phyloP scores from a whole-genome alignment of 2,888 invertebrate genomes.

The Diaphora mendica region DNA sequence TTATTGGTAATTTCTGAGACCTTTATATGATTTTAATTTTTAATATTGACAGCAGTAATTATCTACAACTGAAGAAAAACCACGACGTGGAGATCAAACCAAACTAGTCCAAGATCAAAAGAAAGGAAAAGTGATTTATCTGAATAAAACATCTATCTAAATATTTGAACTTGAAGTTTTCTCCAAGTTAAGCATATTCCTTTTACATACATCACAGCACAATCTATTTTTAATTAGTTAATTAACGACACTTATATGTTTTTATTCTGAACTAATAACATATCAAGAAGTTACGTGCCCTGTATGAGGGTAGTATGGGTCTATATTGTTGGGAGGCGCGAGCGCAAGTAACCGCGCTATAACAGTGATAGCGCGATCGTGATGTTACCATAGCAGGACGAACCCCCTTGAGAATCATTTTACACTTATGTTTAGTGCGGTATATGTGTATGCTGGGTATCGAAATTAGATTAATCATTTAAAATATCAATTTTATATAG shows the following conservation, averaged over 20 bases:
- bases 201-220: background rate
- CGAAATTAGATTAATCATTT: too few species aligned
- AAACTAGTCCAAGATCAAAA: background rate
- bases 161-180: too few species aligned
- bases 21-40: conserved; percentile 13
- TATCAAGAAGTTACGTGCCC: conserved; percentile 56
- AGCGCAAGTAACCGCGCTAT: conserved; percentile 75
- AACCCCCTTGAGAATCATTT: conserved; percentile 54
- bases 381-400: conserved; percentile 79
- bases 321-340: conserved; percentile 63
- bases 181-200: too few species aligned
- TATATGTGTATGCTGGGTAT: conserved; percentile 25
- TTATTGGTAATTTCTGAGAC: conserved; percentile 25
- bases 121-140: too few species aligned
- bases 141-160: too few species aligned
- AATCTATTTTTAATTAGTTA: background rate
- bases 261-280: background rate
- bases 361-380: conserved; percentile 80
- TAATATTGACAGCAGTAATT: background rate
- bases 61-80: background rate
- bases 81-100: background rate
- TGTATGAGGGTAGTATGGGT: conserved; percentile 54
- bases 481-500: background rate
- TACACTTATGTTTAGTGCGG: conserved; percentile 56
- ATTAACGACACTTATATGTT: background rate